Evolutionary conservation across 1,140 invertebrate species (phyloP), one percentile per base, ranked within the genome.

Genomic region (Protaetia brevitarsis): DNA sequence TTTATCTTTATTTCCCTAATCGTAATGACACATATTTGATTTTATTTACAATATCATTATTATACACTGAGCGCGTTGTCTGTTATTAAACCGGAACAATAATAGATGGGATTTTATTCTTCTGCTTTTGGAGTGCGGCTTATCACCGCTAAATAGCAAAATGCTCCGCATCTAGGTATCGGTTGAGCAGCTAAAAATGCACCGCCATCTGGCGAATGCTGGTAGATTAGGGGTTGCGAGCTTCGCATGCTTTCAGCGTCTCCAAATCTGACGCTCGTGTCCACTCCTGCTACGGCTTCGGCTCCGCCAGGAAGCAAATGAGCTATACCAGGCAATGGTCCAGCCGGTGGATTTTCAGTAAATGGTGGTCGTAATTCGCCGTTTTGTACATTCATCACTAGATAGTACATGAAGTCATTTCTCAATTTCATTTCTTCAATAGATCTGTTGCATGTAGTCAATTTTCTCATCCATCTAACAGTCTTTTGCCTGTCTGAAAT

Each of bases 321-420:
- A 10, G 78, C 73, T 23, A 81, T 73, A 2, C 74, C 68, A 16
- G 74, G 74, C n/a, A 81, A 67, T 2, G 76, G 72, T 4, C 74
- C 76, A 10, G 71, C 30, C 16, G 79, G 81, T 11, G 82, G 82
- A 13, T 76, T 71, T 16, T 78, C 73, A 11, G 73, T 75, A 65
- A 83, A 83, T 0, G 82, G 82, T 8, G 77, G 72, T 29, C 69
- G 69, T 19, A 83, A 67, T 27, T 78, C 71, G 3, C 78, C 77
- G 27, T 73, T 72, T 64, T 82, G 79, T 21, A 82, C 73, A 71
- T 81, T 79, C 5, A 78, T 66, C 0, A 82, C 78, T 30, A 83
- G 71, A 70, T 80, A 79, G 69, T 81, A 80, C 77, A 83, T 80
- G 67, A 82, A 83, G 69, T 82, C 81, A 66, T 83, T 83, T 19